Base-by-base conservation (phyloP, 2,888 invertebrate genomes). In the Phragmatobia fuliginosa region DNA sequence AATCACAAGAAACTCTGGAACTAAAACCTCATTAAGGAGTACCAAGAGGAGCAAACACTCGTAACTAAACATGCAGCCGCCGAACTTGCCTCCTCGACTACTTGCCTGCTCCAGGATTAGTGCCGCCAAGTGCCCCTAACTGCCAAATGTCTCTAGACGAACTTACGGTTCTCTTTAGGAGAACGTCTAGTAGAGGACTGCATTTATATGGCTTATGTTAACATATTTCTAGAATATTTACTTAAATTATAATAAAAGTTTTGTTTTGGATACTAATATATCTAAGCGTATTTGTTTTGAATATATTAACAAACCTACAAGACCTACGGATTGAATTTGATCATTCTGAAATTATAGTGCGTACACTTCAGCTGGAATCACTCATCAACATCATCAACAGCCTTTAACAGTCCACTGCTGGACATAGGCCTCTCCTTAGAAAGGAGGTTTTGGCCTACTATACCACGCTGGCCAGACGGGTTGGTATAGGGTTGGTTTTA, bases 61-160 rank as follows among this genome's bases (percentile, higher is more conserved):
- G 63, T 72, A 74, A 78, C 74, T 76, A 75, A 72, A 64, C 76
- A 73, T 79, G 75, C 74, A 79, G 68, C 71, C 62, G 59, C 68
- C 31, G 32, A 69, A 69, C 63, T 68, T 63, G 58, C 28, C 32
- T 58, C 32, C 60, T 61, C 49, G 63, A 62, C 58, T 62, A 62
- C 45, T 62, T 65, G 68, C 49, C 49, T 65, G 33, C 32, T 60
- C 36, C 16, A 36, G 65, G 38, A 61, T 66, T 69, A 69, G 69
- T 66, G 38, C 52, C 60, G n/a, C 49, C 52, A 65, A 69, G 61
- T 59, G 61, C 60, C 64, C 33, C 28, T 65, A 60, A 66, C 69
- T 69, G 32, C 65, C 38, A 66, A 68, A 69, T 69, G 65, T 32
- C 63, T 71, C 52, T 56, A 52, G 49, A 36, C 49, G 63, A 25